These are phyloP conservation scores for Euplagia quadripunctaria DNA, from an alignment of 2,888 invertebrate species.

Conservation along the genomic window DNA sequence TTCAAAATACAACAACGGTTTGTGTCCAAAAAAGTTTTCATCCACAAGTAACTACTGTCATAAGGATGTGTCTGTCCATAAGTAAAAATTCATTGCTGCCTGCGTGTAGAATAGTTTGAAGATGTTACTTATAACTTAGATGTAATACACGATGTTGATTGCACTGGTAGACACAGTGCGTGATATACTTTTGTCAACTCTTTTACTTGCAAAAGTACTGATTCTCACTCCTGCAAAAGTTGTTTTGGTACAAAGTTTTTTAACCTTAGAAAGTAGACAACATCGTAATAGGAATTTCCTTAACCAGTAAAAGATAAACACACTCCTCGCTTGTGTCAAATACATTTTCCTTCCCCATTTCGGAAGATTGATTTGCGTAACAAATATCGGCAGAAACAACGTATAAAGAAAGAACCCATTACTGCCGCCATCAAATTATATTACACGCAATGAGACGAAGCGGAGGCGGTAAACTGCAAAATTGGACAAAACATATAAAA, in stretches of 20 bases:
- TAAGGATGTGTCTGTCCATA: no score
- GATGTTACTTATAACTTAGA: no score
- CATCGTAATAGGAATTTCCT: background rate
- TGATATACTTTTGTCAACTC: no score
- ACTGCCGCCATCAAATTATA: slow-evolving; percentile 57
- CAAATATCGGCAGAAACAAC: slow-evolving; percentile 46
- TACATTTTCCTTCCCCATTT: slow-evolving; percentile 34
- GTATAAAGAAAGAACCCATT: slow-evolving; percentile 62
- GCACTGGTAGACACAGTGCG: no score
- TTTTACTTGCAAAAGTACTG: no score
- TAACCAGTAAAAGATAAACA: slow-evolving; percentile 19
- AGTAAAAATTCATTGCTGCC: no score
- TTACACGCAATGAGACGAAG: slow-evolving; percentile 62
- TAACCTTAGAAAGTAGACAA: background rate
- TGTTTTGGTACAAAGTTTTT: slow-evolving; percentile 6
- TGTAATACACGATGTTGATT: no score
- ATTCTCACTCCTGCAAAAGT: background rate
- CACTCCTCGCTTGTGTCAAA: slow-evolving; percentile 19
- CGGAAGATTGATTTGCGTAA: slow-evolving; percentile 50
- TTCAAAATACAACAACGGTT: no score
- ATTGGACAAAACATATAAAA: slow-evolving; percentile 66
- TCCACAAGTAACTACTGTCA: no score
- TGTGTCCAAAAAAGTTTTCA: no score
- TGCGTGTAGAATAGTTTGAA: no score
- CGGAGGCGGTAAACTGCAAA: slow-evolving; percentile 67